Evolutionary conservation across 2,888 invertebrate species (phyloP), one percentile per base, ranked within the genome.

Genomic region (Rhyacophila evoluta): DNA sequence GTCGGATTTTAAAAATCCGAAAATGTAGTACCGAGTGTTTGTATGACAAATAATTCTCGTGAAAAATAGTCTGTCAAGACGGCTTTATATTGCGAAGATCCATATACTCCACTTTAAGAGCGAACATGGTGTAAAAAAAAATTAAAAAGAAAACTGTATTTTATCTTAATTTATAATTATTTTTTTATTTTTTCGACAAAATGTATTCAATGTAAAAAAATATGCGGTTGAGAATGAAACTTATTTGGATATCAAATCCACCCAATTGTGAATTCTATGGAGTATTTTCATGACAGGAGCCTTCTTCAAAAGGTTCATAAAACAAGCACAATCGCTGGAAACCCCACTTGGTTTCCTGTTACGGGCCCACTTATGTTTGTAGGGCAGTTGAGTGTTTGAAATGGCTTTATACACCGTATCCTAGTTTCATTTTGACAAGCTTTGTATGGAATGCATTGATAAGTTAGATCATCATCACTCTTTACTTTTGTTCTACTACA

Each of bases 271-370:
- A 55, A 55, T 55, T 55, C 55, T 10, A 25, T 19, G 1, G 55
- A 19, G 55, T 55, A 55, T 55, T 55, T 55, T 55, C 55, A 55
- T 55, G 55, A 55, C 55, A 25, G 55, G 55, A 55, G 25, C 19
- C 19, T 19, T 19, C 55, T 55, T 55, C 55, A 55, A 55, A 55
- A 55, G 12, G 55, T 55, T 55, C 55, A 55, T 55, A 55, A 55
- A 55, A 55, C 55, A 55, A 55, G 55, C 55, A 55, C 55, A 55
- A 55, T 55, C 55, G 55, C 55, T 55, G 55, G 19, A 55, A 55
- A 55, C 55, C 55, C 55, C 55, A 55, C 55, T 55, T 55, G 55
- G 55, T 55, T 55, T 55, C 55, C 55, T 55, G 55, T 55, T 55
- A 55, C 55, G 25, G 55, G 25, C 55, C 55, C 19, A 55, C 55